Evolutionary conservation across 2,888 invertebrate species (phyloP), one percentile per base, ranked within the genome.

Genomic region (Brachyptera putata): DNA sequence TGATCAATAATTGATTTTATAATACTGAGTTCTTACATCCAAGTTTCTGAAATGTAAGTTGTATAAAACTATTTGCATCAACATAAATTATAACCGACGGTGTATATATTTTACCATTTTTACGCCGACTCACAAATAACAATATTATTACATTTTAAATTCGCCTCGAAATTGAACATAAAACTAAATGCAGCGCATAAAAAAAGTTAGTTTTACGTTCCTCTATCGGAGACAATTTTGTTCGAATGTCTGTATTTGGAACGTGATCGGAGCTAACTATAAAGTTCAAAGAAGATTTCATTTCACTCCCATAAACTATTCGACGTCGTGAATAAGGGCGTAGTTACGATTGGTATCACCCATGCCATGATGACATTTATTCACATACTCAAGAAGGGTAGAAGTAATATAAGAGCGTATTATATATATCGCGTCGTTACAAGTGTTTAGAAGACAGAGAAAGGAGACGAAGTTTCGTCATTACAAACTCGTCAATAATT

Each of bases 401-500:
- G 49, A 50, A 50, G 30, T 50, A 50, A 24, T 11, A 50, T 50
- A 50, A 24, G 49, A 50, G 49, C 49, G 26, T n/a, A n/a, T n/a
- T n/a, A n/a, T n/a, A n/a, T n/a, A n/a, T n/a, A n/a, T n/a, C n/a
- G n/a, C 9, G 14, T 50, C 53, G 53, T 53, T 36, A 53, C 53
- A 53, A 53, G 53, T 53, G 53, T 53, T 53, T 13, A 53, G 30
- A 30, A 30, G 30, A 30, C 5, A 24, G 34, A 53, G 36, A 34
- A n/a, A n/a, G n/a, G n/a, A 53, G 53, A 53, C 53, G 36, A 53
- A 53, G 36, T 53, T 53, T 53, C 53, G 36, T 53, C 53, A 53
- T 53, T 53, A 53, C 53, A 30, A 53, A 18, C 36, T 53, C 53
- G 53, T 53, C 53, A 53, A 53, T 53, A 53, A 53, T 53, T 53